Percentiles rank a stretch among this genome's conserved stretches.
Conservation (phyloP, 2,113 vertebrate species). For the Polypterus senegalus region DNA sequence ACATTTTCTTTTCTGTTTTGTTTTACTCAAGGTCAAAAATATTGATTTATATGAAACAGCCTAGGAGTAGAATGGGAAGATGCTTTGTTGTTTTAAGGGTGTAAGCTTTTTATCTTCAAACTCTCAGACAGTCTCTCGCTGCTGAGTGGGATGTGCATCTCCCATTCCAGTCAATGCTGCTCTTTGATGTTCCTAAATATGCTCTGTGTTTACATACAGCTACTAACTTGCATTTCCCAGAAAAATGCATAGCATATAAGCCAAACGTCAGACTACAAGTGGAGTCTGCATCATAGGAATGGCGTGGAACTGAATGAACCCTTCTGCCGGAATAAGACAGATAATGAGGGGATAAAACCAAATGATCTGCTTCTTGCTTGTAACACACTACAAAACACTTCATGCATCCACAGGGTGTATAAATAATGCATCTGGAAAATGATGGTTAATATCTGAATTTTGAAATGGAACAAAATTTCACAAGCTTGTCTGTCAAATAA, state of each 20-base stretch:
- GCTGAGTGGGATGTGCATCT: slow-evolving; percentile 41
- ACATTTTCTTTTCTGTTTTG: too few species aligned
- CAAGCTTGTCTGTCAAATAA: too few species aligned
- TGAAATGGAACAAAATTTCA: too few species aligned
- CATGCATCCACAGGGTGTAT: too few species aligned
- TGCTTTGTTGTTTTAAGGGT: slow-evolving; percentile 37
- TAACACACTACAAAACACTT: too few species aligned
- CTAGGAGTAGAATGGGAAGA: slow-evolving; percentile 26
- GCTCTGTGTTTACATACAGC: slow-evolving; percentile 33
- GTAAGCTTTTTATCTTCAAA: slow-evolving; percentile 50
- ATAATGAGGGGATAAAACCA: too few species aligned
- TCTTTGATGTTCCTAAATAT: slow-evolving; percentile 51
- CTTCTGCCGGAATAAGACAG: background rate
- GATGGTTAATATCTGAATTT: too few species aligned
- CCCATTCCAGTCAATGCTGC: slow-evolving; percentile 35
- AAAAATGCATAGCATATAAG: slow-evolving; percentile 25
- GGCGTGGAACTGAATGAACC: background rate
- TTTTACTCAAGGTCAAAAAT: slow-evolving; percentile 38
- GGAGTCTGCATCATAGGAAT: background rate
- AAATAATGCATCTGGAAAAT: too few species aligned
- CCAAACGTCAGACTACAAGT: slow-evolving; percentile 10
- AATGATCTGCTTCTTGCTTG: too few species aligned
- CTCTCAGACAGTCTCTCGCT: slow-evolving; percentile 41
- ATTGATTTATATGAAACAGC: slow-evolving; percentile 40
- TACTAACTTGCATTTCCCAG: slow-evolving; percentile 25